Percentiles rank a stretch among this genome's conserved stretches.
These are phyloP conservation scores for Euwallacea fornicatus DNA, from an alignment of 1,140 invertebrate genomes.

Conservation along the genomic window DNA sequence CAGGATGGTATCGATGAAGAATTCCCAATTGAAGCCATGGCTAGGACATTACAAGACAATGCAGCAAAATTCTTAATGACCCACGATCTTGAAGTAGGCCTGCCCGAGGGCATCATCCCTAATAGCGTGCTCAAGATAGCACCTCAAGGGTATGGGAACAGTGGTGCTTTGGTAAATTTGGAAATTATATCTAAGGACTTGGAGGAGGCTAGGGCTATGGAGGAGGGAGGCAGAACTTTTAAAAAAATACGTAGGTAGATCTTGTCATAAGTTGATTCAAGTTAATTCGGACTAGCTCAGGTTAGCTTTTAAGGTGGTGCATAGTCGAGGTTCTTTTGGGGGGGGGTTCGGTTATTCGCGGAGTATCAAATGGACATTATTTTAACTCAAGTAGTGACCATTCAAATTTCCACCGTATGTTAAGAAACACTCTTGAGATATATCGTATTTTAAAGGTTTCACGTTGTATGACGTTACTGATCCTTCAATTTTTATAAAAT, in stretches of 20 bases:
- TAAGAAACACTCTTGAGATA: too few relatives aligned
- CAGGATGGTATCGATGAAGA: constrained; percentile 41
- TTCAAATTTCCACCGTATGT: too few relatives aligned
- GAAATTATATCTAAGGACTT: constrained; percentile 63
- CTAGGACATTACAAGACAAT: constrained; percentile 67
- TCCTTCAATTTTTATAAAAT: too few relatives aligned
- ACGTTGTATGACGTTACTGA: too few relatives aligned
- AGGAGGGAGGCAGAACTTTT: constrained; percentile 14
- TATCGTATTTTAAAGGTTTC: too few relatives aligned
- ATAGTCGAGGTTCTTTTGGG: too few relatives aligned
- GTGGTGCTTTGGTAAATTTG: constrained; percentile 70
- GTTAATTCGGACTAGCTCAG: too few relatives aligned
- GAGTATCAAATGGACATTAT: too few relatives aligned
- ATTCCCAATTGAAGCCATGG: constrained; percentile 68
- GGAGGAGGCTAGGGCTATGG: constrained; percentile 9
- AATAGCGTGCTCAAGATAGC: constrained; percentile 71
- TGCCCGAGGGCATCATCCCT: constrained; percentile 72
- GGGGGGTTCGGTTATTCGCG: too few relatives aligned
- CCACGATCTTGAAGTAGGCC: constrained; percentile 68
- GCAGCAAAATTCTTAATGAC: constrained; percentile 73
- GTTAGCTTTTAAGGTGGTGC: too few relatives aligned
- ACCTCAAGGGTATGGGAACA: constrained; percentile 69
- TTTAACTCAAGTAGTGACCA: too few relatives aligned
- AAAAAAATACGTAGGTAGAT: constrained; percentile 15
- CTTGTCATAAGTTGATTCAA: too few relatives aligned